Base-by-base conservation (phyloP, 1,140 invertebrate genomes). In the Hyles vespertilio region DNA sequence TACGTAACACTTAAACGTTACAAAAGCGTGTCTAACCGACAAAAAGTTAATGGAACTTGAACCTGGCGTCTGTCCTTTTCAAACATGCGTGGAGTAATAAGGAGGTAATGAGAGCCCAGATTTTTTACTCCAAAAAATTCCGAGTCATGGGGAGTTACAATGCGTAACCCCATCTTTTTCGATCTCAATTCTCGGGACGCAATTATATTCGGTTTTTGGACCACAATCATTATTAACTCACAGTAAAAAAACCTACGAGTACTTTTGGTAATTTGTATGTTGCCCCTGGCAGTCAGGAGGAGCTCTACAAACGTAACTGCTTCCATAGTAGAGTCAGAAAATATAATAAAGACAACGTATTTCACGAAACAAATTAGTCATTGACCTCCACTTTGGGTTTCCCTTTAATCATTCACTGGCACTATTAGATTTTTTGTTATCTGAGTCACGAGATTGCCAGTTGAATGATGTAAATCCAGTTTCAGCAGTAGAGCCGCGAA, bases 111-210 rank as follows among this genome's bases (percentile, higher is more conserved):
- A 61, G 51, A 43, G 57, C 33, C 45, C 55, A 56, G 55, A 53
- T 49, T 36, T 70, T 72, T 74, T 75, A 48, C 67, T 11, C 54
- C 45, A 60, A 74, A 48, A 75, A 77, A 71, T 59, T 75, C 73
- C 51, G 52, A 73, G 74, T 84, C 77, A 81, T 72, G 64, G 64
- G 63, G 63, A 59, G 60, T 62, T 69, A 63, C 69, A 75, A 68
- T 46, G 43, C 51, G 40, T 40, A 54, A 53, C 69, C 66, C 53
- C 61, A 69, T 67, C 67, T 63, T 76, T 84, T 75, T 77, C 74
- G 69, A 67, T 66, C 67, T 73, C 73, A 55, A 56, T 77, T 79
- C 76, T 70, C 64, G 69, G 76, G 77, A 81, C 65, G 64, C 74
- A 81, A 84, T 84, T 81, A 84, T 69, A 48, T 52, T 66, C 56